These are phyloP conservation scores for Sternarchorhynchus goeldii DNA, from an alignment of 2,797 vertebrate species.

Conservation along the genomic window DNA sequence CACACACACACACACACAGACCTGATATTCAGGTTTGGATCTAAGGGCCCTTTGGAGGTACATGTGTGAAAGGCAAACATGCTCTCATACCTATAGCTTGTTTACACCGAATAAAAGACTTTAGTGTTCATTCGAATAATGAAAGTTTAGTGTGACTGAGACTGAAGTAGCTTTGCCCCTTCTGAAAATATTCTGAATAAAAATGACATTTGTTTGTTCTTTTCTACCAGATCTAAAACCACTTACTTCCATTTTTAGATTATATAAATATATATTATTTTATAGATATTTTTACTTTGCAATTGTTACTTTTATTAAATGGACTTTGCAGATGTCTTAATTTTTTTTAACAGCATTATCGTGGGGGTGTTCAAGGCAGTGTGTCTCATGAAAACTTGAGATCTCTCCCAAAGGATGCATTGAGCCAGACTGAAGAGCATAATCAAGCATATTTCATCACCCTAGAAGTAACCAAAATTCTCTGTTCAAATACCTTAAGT, in stretches of 20 bases:
- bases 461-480: neutral
- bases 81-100: no score
- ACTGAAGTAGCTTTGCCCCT: no score
- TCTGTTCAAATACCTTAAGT: slow-evolving; percentile 5
- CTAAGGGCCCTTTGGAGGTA: slow-evolving; percentile 70
- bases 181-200: no score
- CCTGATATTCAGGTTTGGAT: slow-evolving; percentile 35
- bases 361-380: neutral
- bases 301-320: no score
- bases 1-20: neutral
- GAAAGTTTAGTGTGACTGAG: no score
- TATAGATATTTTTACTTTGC: no score
- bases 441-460: neutral
- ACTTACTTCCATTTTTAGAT: no score
- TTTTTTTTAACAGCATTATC: neutral
- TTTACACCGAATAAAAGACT: no score
- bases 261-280: no score
- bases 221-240: no score
- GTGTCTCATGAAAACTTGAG: slow-evolving; percentile 1
- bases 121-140: no score
- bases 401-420: neutral
- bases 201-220: no score
- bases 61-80: slow-evolving; percentile 71
- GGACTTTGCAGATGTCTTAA: neutral
- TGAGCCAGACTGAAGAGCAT: neutral